Conservation (phyloP, 2,113 vertebrate species). For the Bos indicus region DNA sequence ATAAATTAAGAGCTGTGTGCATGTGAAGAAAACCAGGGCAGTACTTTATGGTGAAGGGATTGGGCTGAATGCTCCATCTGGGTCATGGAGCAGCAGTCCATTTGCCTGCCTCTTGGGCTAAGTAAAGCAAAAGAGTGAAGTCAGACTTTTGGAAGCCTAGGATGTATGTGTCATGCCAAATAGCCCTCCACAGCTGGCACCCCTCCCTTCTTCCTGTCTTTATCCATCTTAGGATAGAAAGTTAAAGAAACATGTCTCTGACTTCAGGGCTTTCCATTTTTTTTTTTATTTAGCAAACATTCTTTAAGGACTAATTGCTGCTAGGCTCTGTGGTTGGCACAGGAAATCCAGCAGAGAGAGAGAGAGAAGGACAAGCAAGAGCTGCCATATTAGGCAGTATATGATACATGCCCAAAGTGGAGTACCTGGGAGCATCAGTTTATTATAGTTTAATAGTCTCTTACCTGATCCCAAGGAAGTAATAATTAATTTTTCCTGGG, state of each 20-base stretch:
- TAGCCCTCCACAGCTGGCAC: background rate
- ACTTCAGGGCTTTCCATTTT: background rate
- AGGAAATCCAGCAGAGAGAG: background rate
- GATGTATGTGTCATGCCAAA: background rate
- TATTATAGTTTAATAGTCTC: background rate
- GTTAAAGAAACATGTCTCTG: background rate
- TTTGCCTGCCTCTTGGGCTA: background rate
- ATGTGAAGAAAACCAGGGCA: background rate
- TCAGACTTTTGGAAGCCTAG: background rate
- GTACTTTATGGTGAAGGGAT: background rate
- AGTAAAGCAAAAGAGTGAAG: background rate
- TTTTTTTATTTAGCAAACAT: background rate
- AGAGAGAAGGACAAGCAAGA: background rate
- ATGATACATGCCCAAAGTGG: background rate
- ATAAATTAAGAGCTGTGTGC: background rate
- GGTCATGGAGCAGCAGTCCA: background rate
- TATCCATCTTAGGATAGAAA: background rate
- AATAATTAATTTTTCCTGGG: background rate
- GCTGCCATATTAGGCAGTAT: background rate
- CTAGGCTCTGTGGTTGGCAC: background rate
- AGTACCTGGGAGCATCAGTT: background rate
- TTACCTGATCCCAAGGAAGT: background rate
- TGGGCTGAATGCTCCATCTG: background rate
- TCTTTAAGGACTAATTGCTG: background rate
- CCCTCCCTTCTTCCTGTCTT: background rate